Evolutionary conservation across 2,888 invertebrate species (phyloP), one percentile per base, ranked within the genome.

Genomic region (Didymodactylos carnosus): DNA sequence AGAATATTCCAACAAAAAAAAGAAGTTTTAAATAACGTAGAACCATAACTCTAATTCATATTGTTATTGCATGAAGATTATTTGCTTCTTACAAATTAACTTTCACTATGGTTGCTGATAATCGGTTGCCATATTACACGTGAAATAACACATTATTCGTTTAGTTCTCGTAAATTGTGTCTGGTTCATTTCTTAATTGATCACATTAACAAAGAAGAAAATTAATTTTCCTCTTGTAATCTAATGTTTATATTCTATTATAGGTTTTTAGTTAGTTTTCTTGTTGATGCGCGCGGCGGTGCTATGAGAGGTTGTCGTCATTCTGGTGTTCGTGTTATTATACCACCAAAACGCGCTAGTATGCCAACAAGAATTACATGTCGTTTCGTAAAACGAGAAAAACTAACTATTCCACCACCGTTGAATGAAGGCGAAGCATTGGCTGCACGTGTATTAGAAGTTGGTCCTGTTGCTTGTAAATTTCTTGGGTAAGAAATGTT

Each of bases 301-400:
- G 97, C 98, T 4, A 91, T 99, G 92, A 88, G 97, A 25, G 98
- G 98, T 3, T 95, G 97, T 81, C 91, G 98, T 41, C 98, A 99
- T 81, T 94, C 94, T 40, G 98, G 98, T 1, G 94, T 99, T 23
- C 87, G 97, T 39, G 92, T 99, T 78, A 95, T 99, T 79, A 94
- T 99, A 51, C 98, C 98, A 2, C 95, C 98, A 0, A 87, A 94
- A 35, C 92, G 94, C 80, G 98, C 97, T 14, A 90, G 92, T 72
- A 92, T 92, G 86, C 98, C 98, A 13, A 97, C 95, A 78, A 88
- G 98, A 79, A 91, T 99, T 75, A 98, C 98, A 71, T 99, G 98
- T 86, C 89, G 97, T 81, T 94, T 99, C 82, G 89, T 85, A 71
- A 88, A 90, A 80, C 87, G 88, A 80, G 89, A 89, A 80, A 88